Percentiles rank a stretch among this genome's conserved stretches.
Evolutionary conservation across 2,797 vertebrate genomes (phyloP).

Genomic region (Nasua narica): DNA sequence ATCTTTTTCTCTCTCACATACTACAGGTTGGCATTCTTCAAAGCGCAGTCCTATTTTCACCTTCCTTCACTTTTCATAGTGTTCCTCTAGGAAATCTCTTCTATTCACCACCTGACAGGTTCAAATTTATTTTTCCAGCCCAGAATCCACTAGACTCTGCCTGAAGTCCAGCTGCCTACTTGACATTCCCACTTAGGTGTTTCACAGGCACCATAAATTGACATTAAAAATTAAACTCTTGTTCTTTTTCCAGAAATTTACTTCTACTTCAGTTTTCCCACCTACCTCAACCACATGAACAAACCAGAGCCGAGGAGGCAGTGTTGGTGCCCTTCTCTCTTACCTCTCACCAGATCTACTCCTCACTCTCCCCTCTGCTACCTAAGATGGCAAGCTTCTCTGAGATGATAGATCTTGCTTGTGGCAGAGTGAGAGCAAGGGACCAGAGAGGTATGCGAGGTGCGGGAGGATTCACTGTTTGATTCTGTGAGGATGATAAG

Average conservation of each 20-base stretch:
- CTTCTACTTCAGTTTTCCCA: neutral
- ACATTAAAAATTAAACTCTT: conserved; percentile 1
- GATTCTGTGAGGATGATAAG: neutral
- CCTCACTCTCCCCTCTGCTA: neutral
- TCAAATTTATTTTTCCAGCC: neutral
- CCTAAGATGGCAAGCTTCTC: neutral
- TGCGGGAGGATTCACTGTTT: neutral
- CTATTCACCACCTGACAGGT: neutral
- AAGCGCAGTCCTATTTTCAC: neutral
- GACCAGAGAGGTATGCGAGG: rapidly evolving
- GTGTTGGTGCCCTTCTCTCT: neutral
- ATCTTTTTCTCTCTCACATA: neutral
- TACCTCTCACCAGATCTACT: neutral
- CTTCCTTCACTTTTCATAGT: neutral
- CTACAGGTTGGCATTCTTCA: neutral
- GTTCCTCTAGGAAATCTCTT: neutral
- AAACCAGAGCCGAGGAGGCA: neutral
- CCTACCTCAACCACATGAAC: neutral
- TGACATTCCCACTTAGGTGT: neutral
- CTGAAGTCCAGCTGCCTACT: neutral
- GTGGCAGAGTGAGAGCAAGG: neutral
- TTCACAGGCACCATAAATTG: neutral
- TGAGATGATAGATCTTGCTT: neutral
- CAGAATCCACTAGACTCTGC: neutral
- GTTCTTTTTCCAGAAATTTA: neutral